Evolutionary conservation across 2,797 vertebrate species (phyloP), one percentile per base, ranked within the genome.

Genomic region (Anomalospiza imberbis): DNA sequence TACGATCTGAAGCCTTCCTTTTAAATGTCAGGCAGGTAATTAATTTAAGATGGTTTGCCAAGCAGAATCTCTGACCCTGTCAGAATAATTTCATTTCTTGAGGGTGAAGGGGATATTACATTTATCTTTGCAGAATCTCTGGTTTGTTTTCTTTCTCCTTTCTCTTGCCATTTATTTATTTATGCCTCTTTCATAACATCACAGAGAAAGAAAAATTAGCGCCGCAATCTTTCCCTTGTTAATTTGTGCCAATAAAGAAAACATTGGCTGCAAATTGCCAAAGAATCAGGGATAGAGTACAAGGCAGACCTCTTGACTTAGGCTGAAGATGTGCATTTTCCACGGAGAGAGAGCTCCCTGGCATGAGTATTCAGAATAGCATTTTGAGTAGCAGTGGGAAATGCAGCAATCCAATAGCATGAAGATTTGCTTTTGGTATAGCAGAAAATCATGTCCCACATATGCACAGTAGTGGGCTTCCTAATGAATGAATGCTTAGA

Each of bases 21-120:
- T 98, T 97, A 98, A 98, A 98, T 98, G 98, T 98, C 98, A 98
- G 97, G 94, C 96, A 96, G 94, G 97, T 98, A 98, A 98, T 98
- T 98, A 98, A 98, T 98, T 98, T 98, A 98, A 97, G 97, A 97
- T 94, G 92, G 96, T 97, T 98, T 98, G 91, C 97, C 97, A 96
- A 97, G 97, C 95, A 96, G 96, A 96, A 96, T 97, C 89, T 96
- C 96, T 47, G 92, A 98, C 97, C 97, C 97, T 97, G 96, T 97
- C 97, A 97, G 97, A 98, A 97, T 97, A 97, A 98, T 98, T 98
- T 97, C 91, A 95, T 97, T 97, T 98, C 96, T 97, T 96, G 68
- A 95, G 97, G 97, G 90, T 97, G 96, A 97, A 97, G 81, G 77
- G 93, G 93, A 96, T 95, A 94, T 87, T 95, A 61, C 94, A 91